A percentile compares a stretch with the other conserved stretches of the same genome.
Evolutionary conservation across 2,113 vertebrate genomes (phyloP).

Genomic region (Pterocles burchelli): DNA sequence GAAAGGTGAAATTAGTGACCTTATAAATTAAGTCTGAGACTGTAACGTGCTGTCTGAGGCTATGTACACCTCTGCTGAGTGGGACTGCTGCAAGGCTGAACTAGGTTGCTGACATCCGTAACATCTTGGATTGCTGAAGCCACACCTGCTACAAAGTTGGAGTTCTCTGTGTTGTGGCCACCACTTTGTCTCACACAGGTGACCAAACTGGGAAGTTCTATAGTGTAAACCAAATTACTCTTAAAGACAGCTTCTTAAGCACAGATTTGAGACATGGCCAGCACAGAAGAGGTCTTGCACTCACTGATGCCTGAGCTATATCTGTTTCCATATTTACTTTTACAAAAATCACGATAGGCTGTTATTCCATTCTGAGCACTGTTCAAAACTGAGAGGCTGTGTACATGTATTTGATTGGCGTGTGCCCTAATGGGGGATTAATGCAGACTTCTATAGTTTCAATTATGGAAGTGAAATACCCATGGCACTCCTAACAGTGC

Average conservation of each 20-base stretch:
- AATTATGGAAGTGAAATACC: background rate
- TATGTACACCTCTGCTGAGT: background rate
- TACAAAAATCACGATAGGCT: background rate
- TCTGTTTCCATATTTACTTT: background rate
- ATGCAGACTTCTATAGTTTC: background rate
- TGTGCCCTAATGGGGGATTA: background rate
- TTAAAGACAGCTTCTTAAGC: background rate
- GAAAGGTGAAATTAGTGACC: background rate
- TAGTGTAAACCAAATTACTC: background rate
- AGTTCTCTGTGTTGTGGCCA: background rate
- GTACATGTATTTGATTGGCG: fast-evolving
- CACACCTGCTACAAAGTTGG: background rate
- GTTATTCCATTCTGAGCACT: background rate
- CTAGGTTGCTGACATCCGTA: background rate
- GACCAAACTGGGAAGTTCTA: background rate
- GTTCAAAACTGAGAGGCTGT: background rate
- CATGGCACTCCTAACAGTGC: background rate
- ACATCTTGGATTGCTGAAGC: background rate
- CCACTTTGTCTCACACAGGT: background rate
- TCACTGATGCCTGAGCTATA: fast-evolving
- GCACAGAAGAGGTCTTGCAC: background rate
- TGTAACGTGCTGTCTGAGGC: background rate
- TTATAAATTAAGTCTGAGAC: background rate
- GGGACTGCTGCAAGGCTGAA: background rate
- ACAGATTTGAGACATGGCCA: background rate